Evolutionary conservation across 2,888 invertebrate species (phyloP).

Genomic region (Epinotia ramella): DNA sequence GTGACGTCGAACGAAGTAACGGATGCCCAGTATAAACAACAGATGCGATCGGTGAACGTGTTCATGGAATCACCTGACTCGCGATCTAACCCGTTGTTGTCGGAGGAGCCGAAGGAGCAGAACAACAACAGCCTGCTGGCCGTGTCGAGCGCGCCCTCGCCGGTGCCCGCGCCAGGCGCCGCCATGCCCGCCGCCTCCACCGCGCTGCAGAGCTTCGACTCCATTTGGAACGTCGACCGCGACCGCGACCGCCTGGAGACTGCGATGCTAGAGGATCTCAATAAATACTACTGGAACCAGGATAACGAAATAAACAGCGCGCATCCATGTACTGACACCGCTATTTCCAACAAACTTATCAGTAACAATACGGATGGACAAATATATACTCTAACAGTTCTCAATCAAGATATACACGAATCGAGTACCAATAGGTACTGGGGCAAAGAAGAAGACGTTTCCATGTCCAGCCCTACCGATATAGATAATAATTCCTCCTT

Average conservation of each 20-base stretch:
- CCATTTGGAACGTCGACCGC: constrained; percentile 90
- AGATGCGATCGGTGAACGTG: constrained; percentile 88
- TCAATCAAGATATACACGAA: constrained; percentile 91
- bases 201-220: constrained; percentile 83
- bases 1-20: constrained; percentile 92
- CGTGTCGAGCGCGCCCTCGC: constrained; percentile 63
- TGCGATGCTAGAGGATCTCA: constrained; percentile 92
- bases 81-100: constrained; percentile 78
- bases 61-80: constrained; percentile 86
- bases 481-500: constrained; percentile 87
- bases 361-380: constrained; percentile 90
- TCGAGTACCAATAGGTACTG: constrained; percentile 87
- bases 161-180: constrained; percentile 62
- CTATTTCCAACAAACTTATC: constrained; percentile 81
- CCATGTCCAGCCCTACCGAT: constrained; percentile 85
- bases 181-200: constrained; percentile 76
- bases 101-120: constrained; percentile 84
- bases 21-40: constrained; percentile 88
- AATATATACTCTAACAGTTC: constrained; percentile 94
- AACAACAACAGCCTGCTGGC: constrained; percentile 87
- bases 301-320: constrained; percentile 85
- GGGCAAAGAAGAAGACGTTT: constrained; percentile 87
- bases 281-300: constrained; percentile 93
- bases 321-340: constrained; percentile 77
- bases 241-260: constrained; percentile 89